These are phyloP conservation scores for Pelobates fuscus DNA, from an alignment of 2,113 vertebrate species.

Conservation along the genomic window DNA sequence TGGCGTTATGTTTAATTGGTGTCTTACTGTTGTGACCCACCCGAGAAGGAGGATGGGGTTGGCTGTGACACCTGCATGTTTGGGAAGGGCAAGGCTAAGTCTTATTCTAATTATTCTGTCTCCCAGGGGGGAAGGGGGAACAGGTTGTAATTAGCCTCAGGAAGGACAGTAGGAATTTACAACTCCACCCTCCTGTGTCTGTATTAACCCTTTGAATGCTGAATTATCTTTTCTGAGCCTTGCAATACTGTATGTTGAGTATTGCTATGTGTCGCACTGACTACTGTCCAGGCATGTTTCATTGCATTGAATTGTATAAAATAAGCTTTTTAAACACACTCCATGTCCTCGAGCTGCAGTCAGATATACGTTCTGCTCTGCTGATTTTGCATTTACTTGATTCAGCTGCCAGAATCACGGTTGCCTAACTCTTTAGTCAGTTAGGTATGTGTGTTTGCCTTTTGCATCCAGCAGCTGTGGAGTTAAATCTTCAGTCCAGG, in stretches of 20 bases:
- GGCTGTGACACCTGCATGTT: background rate
- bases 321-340: too few relatives aligned
- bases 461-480: background rate
- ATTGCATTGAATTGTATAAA: too few relatives aligned
- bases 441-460: background rate
- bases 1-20: background rate
- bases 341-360: background rate
- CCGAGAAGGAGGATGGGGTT: background rate
- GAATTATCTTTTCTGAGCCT: too few relatives aligned
- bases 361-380: background rate
- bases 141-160: background rate
- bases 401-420: background rate
- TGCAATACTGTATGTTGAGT: too few relatives aligned
- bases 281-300: too few relatives aligned
- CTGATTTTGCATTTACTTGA: background rate
- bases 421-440: too few relatives aligned
- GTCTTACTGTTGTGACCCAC: background rate
- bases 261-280: too few relatives aligned
- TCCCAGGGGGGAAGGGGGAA: background rate
- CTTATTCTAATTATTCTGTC: too few relatives aligned
- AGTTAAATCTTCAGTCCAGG: slow-evolving; percentile 10
- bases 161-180: background rate
- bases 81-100: background rate
- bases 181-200: too few relatives aligned
- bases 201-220: too few relatives aligned